Conservation (phyloP, 1,140 invertebrate species). For the Zaprionus kolodkinae region DNA sequence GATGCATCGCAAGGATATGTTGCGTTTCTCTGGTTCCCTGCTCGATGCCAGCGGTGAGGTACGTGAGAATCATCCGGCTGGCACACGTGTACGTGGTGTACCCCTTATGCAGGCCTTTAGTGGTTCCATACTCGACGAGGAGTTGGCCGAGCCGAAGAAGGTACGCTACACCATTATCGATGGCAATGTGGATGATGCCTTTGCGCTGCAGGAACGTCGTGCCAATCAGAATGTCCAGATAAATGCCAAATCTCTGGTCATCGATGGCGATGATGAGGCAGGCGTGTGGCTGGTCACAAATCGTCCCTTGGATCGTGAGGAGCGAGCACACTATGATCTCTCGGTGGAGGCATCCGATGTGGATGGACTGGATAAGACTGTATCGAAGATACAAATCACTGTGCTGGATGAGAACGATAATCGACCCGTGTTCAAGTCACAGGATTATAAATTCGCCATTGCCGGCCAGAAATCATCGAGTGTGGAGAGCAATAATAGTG, state of each 20-base stretch:
- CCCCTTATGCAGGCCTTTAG: slow-evolving; percentile 87
- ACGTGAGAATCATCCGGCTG: slow-evolving; percentile 89
- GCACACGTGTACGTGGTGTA: slow-evolving; percentile 88
- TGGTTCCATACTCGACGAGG: slow-evolving; percentile 81
- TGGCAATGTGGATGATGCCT: slow-evolving; percentile 89
- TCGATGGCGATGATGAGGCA: slow-evolving; percentile 80
- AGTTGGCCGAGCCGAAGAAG: slow-evolving; percentile 85
- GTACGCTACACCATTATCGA: slow-evolving; percentile 91
- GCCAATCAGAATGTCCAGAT: slow-evolving; percentile 85
- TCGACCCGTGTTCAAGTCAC: slow-evolving; percentile 91
- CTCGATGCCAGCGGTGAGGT: slow-evolving; percentile 88
- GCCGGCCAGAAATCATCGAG: slow-evolving; percentile 86
- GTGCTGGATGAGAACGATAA: slow-evolving; percentile 96
- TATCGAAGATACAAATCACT: slow-evolving; percentile 89
- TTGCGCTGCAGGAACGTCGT: slow-evolving; percentile 88
- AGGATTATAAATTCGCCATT: slow-evolving; percentile 91
- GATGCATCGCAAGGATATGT: slow-evolving; percentile 91
- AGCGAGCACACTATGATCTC: slow-evolving; percentile 88
- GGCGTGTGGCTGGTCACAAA: slow-evolving; percentile 90
- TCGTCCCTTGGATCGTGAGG: slow-evolving; percentile 90
- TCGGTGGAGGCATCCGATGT: slow-evolving; percentile 91
- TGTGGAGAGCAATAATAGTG: slow-evolving; percentile 84
- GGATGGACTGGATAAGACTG: slow-evolving; percentile 89
- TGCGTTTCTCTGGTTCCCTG: slow-evolving; percentile 88
- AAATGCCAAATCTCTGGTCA: slow-evolving; percentile 85